Evolutionary conservation across 2,888 invertebrate genomes (phyloP), one percentile per base, ranked within the genome.

Genomic region (Rhagonycha fulva): DNA sequence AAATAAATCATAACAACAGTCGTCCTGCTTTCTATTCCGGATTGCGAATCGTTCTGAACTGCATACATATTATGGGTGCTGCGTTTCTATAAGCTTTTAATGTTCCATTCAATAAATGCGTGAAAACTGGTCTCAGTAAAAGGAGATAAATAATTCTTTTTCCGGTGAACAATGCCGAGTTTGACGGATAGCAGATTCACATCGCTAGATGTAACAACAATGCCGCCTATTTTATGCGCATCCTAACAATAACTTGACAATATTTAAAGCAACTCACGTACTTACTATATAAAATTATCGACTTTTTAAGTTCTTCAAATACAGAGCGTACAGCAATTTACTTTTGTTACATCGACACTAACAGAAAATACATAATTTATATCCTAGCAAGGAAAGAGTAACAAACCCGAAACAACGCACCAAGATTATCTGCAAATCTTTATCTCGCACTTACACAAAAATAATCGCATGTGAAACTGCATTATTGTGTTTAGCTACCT

Each of bases 31-130:
- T 81, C 80, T 82, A 80, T 82, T 79, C 80, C 77, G 76, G 75
- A 76, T 74, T 75, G 76, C 69, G 73, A 78, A 68, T 72, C 76
- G 77, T 77, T 75, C 76, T 73, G 47, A 67, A 73, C 72, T 73
- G 62, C 74, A 72, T 70, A 69, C 74, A 75, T 67, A 67, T 68
- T 78, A 75, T 72, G 67, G 75, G 68, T 70, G 67, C 72, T 72
- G 72, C 72, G 68, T 72, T 76, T 76, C 73, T 74, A 71, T 62
- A 72, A 72, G 62, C 75, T 79, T 81, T 85, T 86, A 86, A 86
- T 86, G 86, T 82, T 81, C 85, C 85, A 86, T 86, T 86, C 86
- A 86, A 84, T 85, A 86, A 85, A 86, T 86, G 85, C 85, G 84
- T 84, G 84, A 85, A 85, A 85, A 85, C 85, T 84, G 84, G 85